Conservation (phyloP, 2,113 vertebrate genomes). For the Colossoma macropomum region DNA sequence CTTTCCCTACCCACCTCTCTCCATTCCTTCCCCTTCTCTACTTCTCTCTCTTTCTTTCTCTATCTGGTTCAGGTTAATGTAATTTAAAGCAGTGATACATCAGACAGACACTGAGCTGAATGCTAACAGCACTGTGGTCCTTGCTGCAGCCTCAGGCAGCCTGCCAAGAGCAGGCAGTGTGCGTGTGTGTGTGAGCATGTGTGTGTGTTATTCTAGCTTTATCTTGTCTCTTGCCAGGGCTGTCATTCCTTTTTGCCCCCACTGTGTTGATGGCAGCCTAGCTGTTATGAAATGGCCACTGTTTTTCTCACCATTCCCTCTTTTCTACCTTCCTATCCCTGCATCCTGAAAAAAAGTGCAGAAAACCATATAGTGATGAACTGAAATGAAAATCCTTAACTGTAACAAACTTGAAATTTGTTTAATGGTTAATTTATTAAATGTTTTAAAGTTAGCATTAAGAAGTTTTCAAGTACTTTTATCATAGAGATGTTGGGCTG, state of each 20-base stretch:
- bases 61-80: conserved; percentile 49
- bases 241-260: conserved; percentile 8
- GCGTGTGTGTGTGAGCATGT: not conserved
- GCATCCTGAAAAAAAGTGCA: no score
- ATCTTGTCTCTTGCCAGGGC: conserved; percentile 12
- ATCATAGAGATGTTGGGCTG: no score
- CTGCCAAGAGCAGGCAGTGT: conserved; percentile 9
- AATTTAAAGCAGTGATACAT: conserved; percentile 57
- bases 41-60: conserved; percentile 7
- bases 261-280: conserved; percentile 14
- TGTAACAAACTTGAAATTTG: no score
- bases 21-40: no score
- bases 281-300: conserved; percentile 18
- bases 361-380: not conserved
- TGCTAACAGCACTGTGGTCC: conserved; percentile 43
- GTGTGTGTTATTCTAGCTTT: conserved; percentile 7
- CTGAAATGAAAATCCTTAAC: no score
- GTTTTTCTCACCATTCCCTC: conserved; percentile 1
- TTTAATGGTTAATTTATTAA: no score
- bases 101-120: conserved; percentile 41
- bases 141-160: conserved; percentile 20
- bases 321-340: not conserved
- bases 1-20: conserved; percentile 4
- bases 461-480: no score
- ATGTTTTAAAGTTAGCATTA: no score